These are phyloP conservation scores for Cataglyphis livida DNA, from an alignment of 2,888 invertebrate species.

Conservation along the genomic window DNA sequence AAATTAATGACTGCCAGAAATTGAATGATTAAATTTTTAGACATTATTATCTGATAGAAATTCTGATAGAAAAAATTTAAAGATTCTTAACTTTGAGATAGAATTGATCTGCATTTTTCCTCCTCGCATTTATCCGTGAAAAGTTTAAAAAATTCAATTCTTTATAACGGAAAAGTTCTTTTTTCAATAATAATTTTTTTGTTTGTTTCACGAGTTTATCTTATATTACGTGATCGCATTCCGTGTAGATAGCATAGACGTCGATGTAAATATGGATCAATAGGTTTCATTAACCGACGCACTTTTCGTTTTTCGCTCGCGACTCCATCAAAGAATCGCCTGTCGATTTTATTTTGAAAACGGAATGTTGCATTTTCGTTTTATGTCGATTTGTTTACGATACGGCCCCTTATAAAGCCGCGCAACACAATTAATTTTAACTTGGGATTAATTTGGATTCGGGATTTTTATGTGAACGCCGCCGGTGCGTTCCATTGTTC, in stretches of 20 bases:
- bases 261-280: neutral
- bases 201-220: slow-evolving; percentile 9
- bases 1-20: neutral
- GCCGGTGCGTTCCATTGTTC: slow-evolving; percentile 19
- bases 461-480: slow-evolving; percentile 35
- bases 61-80: neutral
- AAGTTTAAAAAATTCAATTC: neutral
- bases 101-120: neutral
- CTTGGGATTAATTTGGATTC: slow-evolving; percentile 3
- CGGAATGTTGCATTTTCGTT: slow-evolving; percentile 31
- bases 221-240: neutral
- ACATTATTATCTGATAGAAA: neutral
- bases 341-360: slow-evolving; percentile 55
- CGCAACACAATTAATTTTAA: slow-evolving; percentile 51
- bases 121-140: neutral
- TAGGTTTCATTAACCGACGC: slow-evolving; percentile 25
- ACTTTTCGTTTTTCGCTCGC: slow-evolving; percentile 44
- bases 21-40: neutral
- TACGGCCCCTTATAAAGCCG: slow-evolving; percentile 19
- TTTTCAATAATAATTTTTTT: neutral
- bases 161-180: neutral
- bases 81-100: neutral
- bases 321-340: slow-evolving; percentile 54
- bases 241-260: neutral
- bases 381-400: slow-evolving; percentile 37